Evolutionary conservation across 2,888 invertebrate genomes (phyloP), one percentile per base, ranked within the genome.

Genomic region (Theodoxus fluviatilis): DNA sequence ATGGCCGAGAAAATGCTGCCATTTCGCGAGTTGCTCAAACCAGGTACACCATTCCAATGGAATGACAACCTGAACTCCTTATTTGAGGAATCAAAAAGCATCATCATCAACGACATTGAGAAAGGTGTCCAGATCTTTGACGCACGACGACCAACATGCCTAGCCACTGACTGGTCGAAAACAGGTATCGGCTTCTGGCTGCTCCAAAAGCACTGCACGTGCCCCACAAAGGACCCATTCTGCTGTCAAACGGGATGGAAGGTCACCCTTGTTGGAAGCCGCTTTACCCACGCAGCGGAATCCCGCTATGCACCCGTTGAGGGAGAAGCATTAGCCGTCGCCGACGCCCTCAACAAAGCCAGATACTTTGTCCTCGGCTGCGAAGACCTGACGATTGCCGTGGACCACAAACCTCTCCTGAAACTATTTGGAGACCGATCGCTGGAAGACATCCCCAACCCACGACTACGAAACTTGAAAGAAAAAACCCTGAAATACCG

Each of bases 141-240:
- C 70, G 55, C 72, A n/a, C 64, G 33, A 22, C 77, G 72, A 70
- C 78, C 77, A 6, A 77, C 75, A 9, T 79, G 79, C 73, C 67
- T 78, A 31, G 75, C 78, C 0, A 79, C 79, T 9, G 78, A 80
- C 68, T 80, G 77, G 75, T 78, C 77, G 12, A 38, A 37, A 2
- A n/a, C 33, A 2, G 63, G 63, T 35, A 25, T 63, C 35, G 38
- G 63, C 35, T 63, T 63, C 35, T 35, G 33, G 12, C 35, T 63
- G 4, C 6, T 74, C 74, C 64, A 40, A 43, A 35, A 75, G 73
- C 28, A 74, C 73, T 38, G 76, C 72, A n/a, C 25, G 6, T 77
- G 74, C 33, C 18, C 31, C 0, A 71, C 49, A 33, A 37, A 37
- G 0, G 57, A 66, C 25, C 71, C 73, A 1, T 72, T 73, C 25